These are phyloP conservation scores for Drosophila murphyi DNA, from an alignment of 1,140 invertebrate genomes.

Conservation along the genomic window DNA sequence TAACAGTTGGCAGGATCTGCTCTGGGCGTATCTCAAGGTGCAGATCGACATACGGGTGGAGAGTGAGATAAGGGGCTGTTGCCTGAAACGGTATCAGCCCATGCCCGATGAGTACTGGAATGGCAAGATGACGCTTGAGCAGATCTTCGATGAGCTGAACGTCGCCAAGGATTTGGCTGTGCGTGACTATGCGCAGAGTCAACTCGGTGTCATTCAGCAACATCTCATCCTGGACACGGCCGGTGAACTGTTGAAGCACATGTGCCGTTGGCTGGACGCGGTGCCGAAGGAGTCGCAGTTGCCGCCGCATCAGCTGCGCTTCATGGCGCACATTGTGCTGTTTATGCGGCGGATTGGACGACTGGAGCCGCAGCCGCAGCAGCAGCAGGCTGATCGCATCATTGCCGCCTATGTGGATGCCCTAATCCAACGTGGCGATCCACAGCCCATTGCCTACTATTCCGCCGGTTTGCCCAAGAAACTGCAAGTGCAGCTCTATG, in stretches of 20 bases:
- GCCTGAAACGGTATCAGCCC: slow-evolving; percentile 85
- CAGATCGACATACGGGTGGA: slow-evolving; percentile 95
- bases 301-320: slow-evolving; percentile 87
- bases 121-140: slow-evolving; percentile 89
- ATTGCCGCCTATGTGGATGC: slow-evolving; percentile 89
- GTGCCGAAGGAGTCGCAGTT: slow-evolving; percentile 76
- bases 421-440: slow-evolving; percentile 90
- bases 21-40: slow-evolving; percentile 95
- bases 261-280: slow-evolving; percentile 85
- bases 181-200: slow-evolving; percentile 85
- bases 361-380: slow-evolving; percentile 86
- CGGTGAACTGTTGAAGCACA: slow-evolving; percentile 87
- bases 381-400: slow-evolving; percentile 90
- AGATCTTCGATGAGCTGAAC: slow-evolving; percentile 89
- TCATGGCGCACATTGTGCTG: slow-evolving; percentile 93
- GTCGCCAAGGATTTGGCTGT: slow-evolving; percentile 86
- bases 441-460: slow-evolving; percentile 93
- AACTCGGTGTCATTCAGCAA: slow-evolving; percentile 90
- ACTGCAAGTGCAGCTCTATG: slow-evolving; percentile 91
- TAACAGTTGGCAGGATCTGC: slow-evolving; percentile 93
- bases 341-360: slow-evolving; percentile 92
- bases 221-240: slow-evolving; percentile 91
- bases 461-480: slow-evolving; percentile 89
- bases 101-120: slow-evolving; percentile 93
- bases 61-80: slow-evolving; percentile 86